Percentiles rank a stretch among this genome's conserved stretches.
Conservation (phyloP, 92 coral and sea anemone genomes). For the Epizoanthus ramosus region DNA sequence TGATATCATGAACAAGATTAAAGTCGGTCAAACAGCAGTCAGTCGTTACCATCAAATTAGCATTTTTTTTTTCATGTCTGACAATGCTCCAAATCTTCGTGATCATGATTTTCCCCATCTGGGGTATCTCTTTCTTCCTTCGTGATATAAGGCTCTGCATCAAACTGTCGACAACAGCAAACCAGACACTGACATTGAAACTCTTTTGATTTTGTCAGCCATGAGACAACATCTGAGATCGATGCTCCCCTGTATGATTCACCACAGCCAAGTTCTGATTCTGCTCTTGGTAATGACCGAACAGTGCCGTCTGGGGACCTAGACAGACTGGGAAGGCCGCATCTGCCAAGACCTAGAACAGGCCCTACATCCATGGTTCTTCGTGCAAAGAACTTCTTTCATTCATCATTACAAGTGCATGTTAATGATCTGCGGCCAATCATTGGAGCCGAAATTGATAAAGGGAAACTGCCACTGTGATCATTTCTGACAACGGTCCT, state of each 20-base stretch:
- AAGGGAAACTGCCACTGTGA: conserved; percentile 12
- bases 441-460: conserved; percentile 4
- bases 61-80: conserved; percentile 12
- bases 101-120: conserved; percentile 5
- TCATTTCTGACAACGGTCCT: no score
- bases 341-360: not conserved
- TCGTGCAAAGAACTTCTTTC: conserved; percentile 7
- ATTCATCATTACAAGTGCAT: not conserved
- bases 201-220: no score
- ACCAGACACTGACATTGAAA: no score
- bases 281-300: no score
- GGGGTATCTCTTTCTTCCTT: conserved; percentile 9
- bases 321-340: conserved; percentile 36
- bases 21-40: conserved; percentile 16
- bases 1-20: conserved; percentile 6
- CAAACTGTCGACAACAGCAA: no score
- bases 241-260: no score
- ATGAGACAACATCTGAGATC: no score
- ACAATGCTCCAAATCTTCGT: conserved; percentile 2
- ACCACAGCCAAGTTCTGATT: no score
- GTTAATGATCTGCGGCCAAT: conserved; percentile 36
- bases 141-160: not conserved
- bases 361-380: not conserved
- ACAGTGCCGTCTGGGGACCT: no score
- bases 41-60: conserved; percentile 4